Evolutionary conservation across 2,888 invertebrate genomes (phyloP).

Genomic region (Tetragnatha montana): DNA sequence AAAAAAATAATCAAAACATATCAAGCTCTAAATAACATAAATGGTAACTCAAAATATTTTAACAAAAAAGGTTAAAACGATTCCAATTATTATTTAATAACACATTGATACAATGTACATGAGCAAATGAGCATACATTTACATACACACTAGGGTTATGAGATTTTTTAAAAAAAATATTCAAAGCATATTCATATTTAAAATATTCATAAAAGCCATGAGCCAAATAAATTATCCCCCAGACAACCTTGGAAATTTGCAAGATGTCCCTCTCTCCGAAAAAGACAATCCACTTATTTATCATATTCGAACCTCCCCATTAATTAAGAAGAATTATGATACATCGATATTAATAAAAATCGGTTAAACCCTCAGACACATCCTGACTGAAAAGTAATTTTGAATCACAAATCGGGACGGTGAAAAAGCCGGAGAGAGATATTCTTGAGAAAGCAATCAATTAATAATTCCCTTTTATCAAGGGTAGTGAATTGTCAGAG

Average conservation of each 20-base stretch:
- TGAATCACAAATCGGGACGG: not conserved
- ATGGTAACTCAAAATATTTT: too few relatives aligned
- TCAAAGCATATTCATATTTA: too few relatives aligned
- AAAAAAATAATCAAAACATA: too few relatives aligned
- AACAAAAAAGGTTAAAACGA: too few relatives aligned
- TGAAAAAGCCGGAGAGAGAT: not conserved
- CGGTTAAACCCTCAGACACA: not conserved
- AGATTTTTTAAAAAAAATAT: too few relatives aligned
- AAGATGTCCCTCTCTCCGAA: not conserved
- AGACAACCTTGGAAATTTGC: not conserved
- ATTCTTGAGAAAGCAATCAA: not conserved
- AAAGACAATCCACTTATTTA: not conserved
- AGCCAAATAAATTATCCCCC: too few relatives aligned
- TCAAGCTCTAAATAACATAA: too few relatives aligned
- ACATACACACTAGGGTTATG: too few relatives aligned
- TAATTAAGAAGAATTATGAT: constrained; percentile 27
- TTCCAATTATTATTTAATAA: too few relatives aligned
- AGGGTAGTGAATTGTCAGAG: constrained; percentile 2
- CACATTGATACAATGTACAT: too few relatives aligned
- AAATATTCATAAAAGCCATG: too few relatives aligned
- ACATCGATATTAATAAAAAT: constrained; percentile 4
- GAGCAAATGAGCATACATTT: too few relatives aligned
- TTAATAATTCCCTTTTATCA: constrained; percentile 25
- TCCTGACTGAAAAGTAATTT: constrained; percentile 6
- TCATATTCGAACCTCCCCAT: not conserved